A percentile compares a stretch with the other conserved stretches of the same genome.
Evolutionary conservation across 2,113 vertebrate species (phyloP).

Genomic region (Salminus brasiliensis): DNA sequence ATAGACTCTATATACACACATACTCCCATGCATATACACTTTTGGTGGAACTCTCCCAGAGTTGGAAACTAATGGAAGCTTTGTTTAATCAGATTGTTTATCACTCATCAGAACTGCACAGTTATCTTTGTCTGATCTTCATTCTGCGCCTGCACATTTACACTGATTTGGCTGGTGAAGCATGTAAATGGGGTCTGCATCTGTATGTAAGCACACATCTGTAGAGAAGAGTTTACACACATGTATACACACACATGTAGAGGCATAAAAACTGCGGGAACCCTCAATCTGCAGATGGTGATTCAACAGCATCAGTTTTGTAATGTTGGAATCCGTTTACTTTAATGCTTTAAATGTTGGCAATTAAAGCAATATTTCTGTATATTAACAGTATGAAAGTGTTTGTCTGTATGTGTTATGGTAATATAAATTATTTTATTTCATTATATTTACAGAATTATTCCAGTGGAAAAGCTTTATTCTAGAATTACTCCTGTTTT

Average conservation of each 20-base stretch:
- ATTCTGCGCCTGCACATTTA: background rate
- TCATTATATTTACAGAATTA: no score
- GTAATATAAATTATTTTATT: no score
- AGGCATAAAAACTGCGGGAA: no score
- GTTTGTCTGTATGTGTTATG: no score
- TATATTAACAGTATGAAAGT: no score
- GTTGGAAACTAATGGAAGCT: constrained; percentile 29
- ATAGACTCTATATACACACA: constrained; percentile 46
- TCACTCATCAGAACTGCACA: constrained; percentile 31
- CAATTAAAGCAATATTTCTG: no score
- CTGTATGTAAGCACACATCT: background rate
- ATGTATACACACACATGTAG: constrained; percentile 38
- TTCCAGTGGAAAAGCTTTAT: no score
- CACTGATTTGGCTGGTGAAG: background rate
- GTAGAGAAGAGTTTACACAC: constrained; percentile 10
- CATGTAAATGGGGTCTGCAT: background rate
- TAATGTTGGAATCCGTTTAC: no score
- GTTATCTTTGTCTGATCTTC: constrained; percentile 30
- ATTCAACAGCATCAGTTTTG: no score
- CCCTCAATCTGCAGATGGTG: no score
- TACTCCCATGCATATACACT: constrained; percentile 47
- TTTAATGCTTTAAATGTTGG: no score
- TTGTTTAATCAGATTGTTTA: constrained; percentile 33
- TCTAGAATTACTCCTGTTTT: no score
- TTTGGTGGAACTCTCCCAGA: constrained; percentile 16